A percentile compares a stretch with the other conserved stretches of the same genome.
Conservation (phyloP, 2,797 vertebrate genomes). For the Melanotaenia boesemani region DNA sequence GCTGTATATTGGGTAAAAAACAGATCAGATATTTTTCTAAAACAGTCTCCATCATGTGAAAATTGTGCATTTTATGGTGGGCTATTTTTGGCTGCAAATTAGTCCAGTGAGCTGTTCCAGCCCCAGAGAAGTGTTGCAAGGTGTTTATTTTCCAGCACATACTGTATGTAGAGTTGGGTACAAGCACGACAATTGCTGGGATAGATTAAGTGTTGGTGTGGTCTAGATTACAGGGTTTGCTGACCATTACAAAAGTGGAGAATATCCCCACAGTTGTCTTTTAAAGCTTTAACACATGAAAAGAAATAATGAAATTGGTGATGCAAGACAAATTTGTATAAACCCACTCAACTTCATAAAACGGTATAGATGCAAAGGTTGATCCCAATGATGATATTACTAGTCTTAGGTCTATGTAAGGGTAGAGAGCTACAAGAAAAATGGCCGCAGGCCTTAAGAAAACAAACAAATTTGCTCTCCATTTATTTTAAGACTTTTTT, state of each 20-base stretch:
- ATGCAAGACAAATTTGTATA: no score
- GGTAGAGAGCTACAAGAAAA: neutral
- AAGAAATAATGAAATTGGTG: neutral
- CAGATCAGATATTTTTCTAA: no score
- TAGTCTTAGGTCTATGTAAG: neutral
- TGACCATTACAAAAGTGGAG: no score
- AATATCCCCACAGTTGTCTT: no score
- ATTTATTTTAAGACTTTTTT: constrained; percentile 6
- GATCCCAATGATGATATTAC: no score
- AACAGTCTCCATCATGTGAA: neutral
- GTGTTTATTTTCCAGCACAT: no score
- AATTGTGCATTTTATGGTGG: neutral
- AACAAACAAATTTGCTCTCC: constrained; percentile 1
- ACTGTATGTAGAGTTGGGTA: no score
- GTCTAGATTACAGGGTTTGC: no score
- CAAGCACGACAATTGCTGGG: neutral
- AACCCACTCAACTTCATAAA: no score
- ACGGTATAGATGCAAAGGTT: no score
- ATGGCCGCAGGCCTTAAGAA: neutral
- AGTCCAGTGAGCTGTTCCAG: neutral
- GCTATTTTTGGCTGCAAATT: neutral
- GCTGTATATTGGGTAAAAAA: neutral
- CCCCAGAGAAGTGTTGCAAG: neutral
- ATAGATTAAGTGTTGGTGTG: no score
- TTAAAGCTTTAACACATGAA: neutral